Conservation (phyloP, 2,888 invertebrate genomes). For the Tupiocoris notatus region DNA sequence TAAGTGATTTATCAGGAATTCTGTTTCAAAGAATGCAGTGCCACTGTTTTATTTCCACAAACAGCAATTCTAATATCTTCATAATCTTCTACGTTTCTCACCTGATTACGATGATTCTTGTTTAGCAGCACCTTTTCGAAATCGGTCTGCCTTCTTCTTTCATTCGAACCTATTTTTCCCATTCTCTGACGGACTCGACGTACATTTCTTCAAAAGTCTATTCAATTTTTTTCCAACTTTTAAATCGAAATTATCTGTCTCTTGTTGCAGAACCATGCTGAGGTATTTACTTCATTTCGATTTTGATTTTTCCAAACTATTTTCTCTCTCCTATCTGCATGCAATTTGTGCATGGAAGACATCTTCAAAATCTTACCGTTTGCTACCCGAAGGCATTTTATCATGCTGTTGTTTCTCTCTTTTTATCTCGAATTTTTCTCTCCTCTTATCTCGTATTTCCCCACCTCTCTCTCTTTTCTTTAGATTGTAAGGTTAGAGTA, state of each 20-base stretch:
- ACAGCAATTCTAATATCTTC: too few species aligned
- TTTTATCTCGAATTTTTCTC: too few species aligned
- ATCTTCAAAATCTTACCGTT: too few species aligned
- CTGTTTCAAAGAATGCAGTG: too few species aligned
- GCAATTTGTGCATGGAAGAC: too few species aligned
- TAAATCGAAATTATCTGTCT: conserved; percentile 41
- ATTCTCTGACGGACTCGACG: background rate
- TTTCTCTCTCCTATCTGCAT: conserved; percentile 39
- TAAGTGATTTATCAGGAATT: too few species aligned
- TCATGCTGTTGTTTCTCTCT: too few species aligned
- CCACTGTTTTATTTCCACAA: too few species aligned
- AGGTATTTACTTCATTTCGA: conserved; percentile 48
- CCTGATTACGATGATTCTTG: background rate
- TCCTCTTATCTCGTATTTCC: too few species aligned
- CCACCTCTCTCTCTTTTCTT: too few species aligned
- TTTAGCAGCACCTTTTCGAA: background rate
- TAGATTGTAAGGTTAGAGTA: too few species aligned
- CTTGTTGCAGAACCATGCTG: conserved; percentile 50
- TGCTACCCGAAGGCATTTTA: too few species aligned
- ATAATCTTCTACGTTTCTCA: background rate
- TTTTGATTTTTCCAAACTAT: conserved; percentile 24
- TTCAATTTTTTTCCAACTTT: conserved; percentile 1
- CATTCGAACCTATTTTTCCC: background rate
- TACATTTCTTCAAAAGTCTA: background rate
- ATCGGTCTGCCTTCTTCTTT: background rate